Percentiles rank a stretch among this genome's conserved stretches.
Evolutionary conservation across 2,113 vertebrate genomes (phyloP).

Genomic region (Tyrannus savana): DNA sequence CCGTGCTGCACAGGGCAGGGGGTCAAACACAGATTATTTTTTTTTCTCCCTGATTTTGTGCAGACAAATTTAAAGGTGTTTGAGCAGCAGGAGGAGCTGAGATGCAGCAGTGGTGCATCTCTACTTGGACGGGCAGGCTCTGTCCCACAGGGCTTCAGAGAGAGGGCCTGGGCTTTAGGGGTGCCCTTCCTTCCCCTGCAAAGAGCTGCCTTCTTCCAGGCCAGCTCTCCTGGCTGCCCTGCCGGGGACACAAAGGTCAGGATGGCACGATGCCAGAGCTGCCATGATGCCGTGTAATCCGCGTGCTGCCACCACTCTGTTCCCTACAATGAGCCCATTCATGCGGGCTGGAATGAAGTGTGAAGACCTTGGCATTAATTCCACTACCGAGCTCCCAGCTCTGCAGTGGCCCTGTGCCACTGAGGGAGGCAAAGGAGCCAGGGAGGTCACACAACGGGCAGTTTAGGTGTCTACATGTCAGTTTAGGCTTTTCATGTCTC

Average conservation of each 20-base stretch:
- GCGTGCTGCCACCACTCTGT: background rate
- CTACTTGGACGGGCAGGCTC: background rate
- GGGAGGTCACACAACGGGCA: background rate
- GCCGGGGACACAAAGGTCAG: background rate
- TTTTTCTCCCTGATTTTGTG: background rate
- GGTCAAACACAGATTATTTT: background rate
- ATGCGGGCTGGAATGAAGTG: constrained; percentile 32
- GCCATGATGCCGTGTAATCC: background rate
- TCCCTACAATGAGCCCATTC: constrained; percentile 50
- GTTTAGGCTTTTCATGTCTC: rapidly evolving
- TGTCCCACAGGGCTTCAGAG: background rate
- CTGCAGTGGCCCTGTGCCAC: background rate
- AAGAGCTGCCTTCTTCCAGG: background rate
- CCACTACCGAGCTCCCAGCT: background rate
- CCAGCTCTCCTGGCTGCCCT: background rate
- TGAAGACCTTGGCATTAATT: constrained; percentile 48
- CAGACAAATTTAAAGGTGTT: background rate
- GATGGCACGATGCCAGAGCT: background rate
- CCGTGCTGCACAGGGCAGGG: background rate
- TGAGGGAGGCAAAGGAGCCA: background rate
- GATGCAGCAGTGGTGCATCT: background rate
- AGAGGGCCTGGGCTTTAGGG: background rate
- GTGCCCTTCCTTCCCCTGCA: background rate
- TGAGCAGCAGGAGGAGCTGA: background rate
- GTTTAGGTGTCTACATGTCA: background rate